phyloP scores from a whole-genome alignment of 2,888 invertebrate species.

The Ischnus inquisitorius region DNA sequence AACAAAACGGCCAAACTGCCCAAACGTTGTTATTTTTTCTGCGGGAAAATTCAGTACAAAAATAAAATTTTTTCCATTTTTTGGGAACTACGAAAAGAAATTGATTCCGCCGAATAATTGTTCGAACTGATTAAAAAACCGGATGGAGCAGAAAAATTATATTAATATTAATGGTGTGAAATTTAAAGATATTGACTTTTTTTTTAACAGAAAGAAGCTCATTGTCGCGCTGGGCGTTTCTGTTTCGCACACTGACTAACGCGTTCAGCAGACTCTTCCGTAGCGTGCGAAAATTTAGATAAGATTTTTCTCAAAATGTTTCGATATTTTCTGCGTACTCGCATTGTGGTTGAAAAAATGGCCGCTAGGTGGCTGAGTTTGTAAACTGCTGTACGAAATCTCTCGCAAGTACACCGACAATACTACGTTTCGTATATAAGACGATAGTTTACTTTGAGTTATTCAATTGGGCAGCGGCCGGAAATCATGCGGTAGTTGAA shows the following conservation, averaged over 20 bases:
- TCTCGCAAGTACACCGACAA: background rate
- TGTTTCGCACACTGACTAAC: no score
- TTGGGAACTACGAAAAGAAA: no score
- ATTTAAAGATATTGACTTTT: no score
- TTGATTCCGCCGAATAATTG: no score
- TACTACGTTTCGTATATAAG: background rate
- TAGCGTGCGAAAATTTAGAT: no score
- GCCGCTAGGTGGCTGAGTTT: background rate
- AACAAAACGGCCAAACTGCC: background rate
- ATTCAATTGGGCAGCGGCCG: background rate
- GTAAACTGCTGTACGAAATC: background rate
- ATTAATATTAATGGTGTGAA: no score
- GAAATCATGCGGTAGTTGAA: background rate
- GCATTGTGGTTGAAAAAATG: background rate
- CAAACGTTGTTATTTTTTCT: background rate
- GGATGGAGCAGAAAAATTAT: no score
- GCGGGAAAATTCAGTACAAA: background rate
- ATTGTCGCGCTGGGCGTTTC: no score
- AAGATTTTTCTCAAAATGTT: no score
- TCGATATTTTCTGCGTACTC: background rate
- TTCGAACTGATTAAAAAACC: no score
- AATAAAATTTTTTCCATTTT: background rate
- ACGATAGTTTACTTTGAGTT: background rate
- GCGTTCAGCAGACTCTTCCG: no score
- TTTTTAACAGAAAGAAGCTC: no score